A percentile compares a stretch with the other conserved stretches of the same genome.
Evolutionary conservation across 1,140 invertebrate species (phyloP).

Genomic region (Nasonia vitripennis): DNA sequence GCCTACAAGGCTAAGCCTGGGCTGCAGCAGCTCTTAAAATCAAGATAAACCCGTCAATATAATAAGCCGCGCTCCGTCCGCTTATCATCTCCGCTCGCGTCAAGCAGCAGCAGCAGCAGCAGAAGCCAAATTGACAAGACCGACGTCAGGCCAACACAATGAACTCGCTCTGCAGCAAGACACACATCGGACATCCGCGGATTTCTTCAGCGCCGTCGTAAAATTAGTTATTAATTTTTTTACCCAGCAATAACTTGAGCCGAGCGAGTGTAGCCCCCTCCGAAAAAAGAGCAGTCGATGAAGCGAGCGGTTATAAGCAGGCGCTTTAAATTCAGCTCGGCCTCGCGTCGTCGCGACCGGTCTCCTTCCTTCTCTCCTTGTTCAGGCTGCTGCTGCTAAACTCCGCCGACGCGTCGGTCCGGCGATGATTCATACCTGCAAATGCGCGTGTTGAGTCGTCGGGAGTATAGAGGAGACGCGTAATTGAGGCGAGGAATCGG

Average conservation of each 20-base stretch:
- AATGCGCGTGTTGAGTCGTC: slow-evolving; percentile 6
- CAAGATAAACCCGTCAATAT: no score
- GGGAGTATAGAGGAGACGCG: background rate
- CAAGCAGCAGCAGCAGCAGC: no score
- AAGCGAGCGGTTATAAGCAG: slow-evolving; percentile 21
- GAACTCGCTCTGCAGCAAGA: background rate
- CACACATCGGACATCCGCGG: background rate
- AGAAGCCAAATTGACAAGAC: no score
- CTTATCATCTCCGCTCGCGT: no score
- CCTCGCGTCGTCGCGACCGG: slow-evolving; percentile 32
- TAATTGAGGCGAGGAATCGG: slow-evolving; percentile 40
- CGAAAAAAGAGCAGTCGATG: background rate
- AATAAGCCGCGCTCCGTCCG: no score
- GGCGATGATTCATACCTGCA: slow-evolving; percentile 44
- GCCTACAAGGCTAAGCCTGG: no score
- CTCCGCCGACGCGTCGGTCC: background rate
- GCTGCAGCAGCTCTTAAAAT: no score
- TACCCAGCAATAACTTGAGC: background rate
- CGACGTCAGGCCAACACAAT: no score
- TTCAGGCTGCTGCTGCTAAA: background rate
- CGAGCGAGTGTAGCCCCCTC: background rate
- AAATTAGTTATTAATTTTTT: slow-evolving; percentile 50
- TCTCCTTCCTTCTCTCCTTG: background rate
- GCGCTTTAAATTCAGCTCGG: slow-evolving; percentile 48
- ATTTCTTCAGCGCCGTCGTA: slow-evolving; percentile 30